These are phyloP conservation scores for Tyto alba DNA, from an alignment of 2,113 vertebrate genomes.

Conservation along the genomic window DNA sequence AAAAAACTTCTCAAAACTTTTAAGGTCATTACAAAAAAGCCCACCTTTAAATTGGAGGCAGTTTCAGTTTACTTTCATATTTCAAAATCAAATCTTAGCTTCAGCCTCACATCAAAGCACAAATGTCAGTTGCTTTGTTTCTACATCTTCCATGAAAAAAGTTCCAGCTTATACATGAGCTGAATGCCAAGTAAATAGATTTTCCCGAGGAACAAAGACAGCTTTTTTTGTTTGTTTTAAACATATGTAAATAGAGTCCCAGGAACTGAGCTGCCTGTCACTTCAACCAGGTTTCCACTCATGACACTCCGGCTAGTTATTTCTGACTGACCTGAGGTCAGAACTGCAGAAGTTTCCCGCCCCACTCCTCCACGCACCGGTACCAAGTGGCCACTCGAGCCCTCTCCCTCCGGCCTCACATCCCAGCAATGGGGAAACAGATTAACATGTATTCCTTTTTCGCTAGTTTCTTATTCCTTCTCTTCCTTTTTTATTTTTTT, in stretches of 20 bases:
- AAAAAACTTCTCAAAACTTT: conserved; percentile 56
- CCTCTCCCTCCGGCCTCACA: background rate
- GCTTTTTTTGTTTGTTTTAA: conserved; percentile 43
- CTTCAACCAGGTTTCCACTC: background rate
- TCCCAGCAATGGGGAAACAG: background rate
- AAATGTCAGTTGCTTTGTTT: conserved; percentile 58
- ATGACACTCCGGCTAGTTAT: background rate
- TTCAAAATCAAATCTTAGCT: conserved; percentile 61
- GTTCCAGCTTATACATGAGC: background rate
- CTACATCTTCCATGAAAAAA: conserved; percentile 10
- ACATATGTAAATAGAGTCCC: conserved; percentile 45
- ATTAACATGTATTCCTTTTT: background rate
- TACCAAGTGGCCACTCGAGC: background rate
- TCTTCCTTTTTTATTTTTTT: too few relatives aligned
- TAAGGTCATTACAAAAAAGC: conserved; percentile 67
- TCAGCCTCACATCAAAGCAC: conserved; percentile 40
- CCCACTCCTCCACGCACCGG: background rate
- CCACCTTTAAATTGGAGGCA: conserved; percentile 52
- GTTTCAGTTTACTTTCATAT: conserved; percentile 67
- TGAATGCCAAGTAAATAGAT: conserved; percentile 46
- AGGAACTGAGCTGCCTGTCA: conserved; percentile 32
- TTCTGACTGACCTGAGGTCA: background rate
- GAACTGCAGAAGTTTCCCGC: background rate
- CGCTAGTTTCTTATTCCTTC: background rate
- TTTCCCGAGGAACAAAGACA: conserved; percentile 44